These are phyloP conservation scores for Silvanus unidentatus DNA, from an alignment of 2,888 invertebrate species.

Conservation along the genomic window DNA sequence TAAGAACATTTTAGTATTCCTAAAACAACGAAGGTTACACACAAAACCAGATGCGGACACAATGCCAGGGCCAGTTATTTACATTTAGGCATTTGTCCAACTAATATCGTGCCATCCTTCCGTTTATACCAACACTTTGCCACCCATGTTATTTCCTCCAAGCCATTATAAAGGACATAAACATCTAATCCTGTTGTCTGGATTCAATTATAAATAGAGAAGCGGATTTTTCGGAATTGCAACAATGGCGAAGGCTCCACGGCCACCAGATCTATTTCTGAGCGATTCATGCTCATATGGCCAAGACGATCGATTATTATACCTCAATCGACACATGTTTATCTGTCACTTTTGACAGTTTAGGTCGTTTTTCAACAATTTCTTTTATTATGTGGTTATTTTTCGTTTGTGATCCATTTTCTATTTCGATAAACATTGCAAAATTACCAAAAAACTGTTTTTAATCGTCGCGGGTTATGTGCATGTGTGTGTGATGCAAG, in stretches of 20 bases:
- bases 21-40: constrained; percentile 20
- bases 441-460: constrained; percentile 27
- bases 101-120: neutral
- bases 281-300: too few species aligned
- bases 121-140: neutral
- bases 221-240: too few species aligned
- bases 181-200: neutral
- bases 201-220: neutral
- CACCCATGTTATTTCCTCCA: neutral
- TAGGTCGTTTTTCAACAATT: too few species aligned
- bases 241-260: too few species aligned
- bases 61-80: constrained; percentile 34
- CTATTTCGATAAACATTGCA: constrained; percentile 16
- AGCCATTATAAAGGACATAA: neutral
- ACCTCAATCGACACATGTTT: too few species aligned
- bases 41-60: constrained; percentile 25
- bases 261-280: too few species aligned
- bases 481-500: constrained; percentile 30
- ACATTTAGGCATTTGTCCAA: constrained; percentile 8
- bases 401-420: constrained; percentile 25
- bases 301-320: too few species aligned
- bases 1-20: constrained; percentile 14
- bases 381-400: constrained; percentile 32
- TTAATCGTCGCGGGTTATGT: constrained; percentile 23
- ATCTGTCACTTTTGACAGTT: too few species aligned